These are phyloP conservation scores for Amphipoea lucens DNA, from an alignment of 2,888 invertebrate species.

Conservation along the genomic window DNA sequence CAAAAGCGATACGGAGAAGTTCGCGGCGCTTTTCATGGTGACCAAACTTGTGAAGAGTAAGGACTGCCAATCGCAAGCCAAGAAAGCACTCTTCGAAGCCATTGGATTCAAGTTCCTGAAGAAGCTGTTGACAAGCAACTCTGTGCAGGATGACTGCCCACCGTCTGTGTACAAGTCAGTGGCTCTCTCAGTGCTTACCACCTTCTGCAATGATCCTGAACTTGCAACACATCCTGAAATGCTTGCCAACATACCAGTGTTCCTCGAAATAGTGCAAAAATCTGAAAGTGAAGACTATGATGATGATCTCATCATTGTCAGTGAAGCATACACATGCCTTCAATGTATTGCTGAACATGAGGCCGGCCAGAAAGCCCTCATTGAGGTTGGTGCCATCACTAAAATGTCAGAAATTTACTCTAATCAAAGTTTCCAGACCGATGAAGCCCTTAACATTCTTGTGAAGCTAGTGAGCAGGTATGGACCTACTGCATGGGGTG, in stretches of 20 bases:
- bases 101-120: conserved; percentile 96
- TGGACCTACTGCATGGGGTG: conserved; percentile 94
- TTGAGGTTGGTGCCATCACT: conserved; percentile 94
- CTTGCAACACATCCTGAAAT: conserved; percentile 95
- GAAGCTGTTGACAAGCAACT: conserved; percentile 93
- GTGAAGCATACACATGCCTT: conserved; percentile 95
- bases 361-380: conserved; percentile 94
- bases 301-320: conserved; percentile 96
- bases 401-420: conserved; percentile 96
- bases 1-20: conserved; percentile 96
- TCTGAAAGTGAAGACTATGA: conserved; percentile 96
- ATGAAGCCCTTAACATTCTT: conserved; percentile 95
- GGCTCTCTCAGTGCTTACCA: conserved; percentile 95
- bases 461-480: conserved; percentile 93
- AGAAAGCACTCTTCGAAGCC: conserved; percentile 95
- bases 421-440: conserved; percentile 96
- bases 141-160: conserved; percentile 96
- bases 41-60: conserved; percentile 96
- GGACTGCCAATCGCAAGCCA: conserved; percentile 94
- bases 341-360: conserved; percentile 95
- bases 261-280: conserved; percentile 95
- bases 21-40: conserved; percentile 97
- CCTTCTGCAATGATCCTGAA: conserved; percentile 95
- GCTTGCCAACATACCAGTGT: conserved; percentile 95
- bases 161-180: conserved; percentile 97